A percentile compares a stretch with the other conserved stretches of the same genome.
These are phyloP conservation scores for Drosophila vallismaia DNA, from an alignment of 2,888 invertebrate genomes.

Conservation along the genomic window DNA sequence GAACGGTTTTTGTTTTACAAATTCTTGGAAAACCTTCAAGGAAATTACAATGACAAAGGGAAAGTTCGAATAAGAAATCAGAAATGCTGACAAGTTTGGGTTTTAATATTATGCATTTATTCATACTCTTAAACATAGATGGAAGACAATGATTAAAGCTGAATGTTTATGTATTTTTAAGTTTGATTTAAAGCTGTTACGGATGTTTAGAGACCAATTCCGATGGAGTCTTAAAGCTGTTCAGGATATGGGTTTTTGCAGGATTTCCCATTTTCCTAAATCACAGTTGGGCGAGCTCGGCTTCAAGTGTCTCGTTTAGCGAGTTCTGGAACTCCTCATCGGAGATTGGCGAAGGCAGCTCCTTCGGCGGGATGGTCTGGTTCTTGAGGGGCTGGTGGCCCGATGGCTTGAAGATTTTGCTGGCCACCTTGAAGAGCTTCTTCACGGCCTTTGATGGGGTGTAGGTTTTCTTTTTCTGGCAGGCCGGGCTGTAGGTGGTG, in stretches of 20 bases:
- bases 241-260: slow-evolving; percentile 2
- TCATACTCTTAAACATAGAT: slow-evolving; percentile 37
- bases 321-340: slow-evolving; percentile 64
- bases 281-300: slow-evolving; percentile 43
- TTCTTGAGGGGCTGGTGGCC: slow-evolving; percentile 27
- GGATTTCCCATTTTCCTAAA: slow-evolving; percentile 14
- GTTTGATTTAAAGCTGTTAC: slow-evolving; percentile 38
- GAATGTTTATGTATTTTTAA: slow-evolving; percentile 21
- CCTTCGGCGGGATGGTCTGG: slow-evolving; percentile 1
- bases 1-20: slow-evolving; percentile 38
- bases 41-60: slow-evolving; percentile 39
- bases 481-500: slow-evolving; percentile 25
- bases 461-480: slow-evolving; percentile 52
- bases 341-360: slow-evolving; percentile 7
- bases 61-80: slow-evolving; percentile 31
- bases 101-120: slow-evolving; percentile 37
- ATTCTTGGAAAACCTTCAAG: slow-evolving; percentile 40
- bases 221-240: slow-evolving; percentile 49
- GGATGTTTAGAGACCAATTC: slow-evolving; percentile 53
- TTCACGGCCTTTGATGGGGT: slow-evolving; percentile 60
- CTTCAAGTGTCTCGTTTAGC: slow-evolving; percentile 63
- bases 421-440: slow-evolving; percentile 63
- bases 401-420: slow-evolving; percentile 50
- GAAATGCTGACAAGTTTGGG: slow-evolving; percentile 25
- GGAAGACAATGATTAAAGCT: slow-evolving; percentile 53